A percentile compares a stretch with the other conserved stretches of the same genome.
These are phyloP conservation scores for Cynodonichthys magdalenae DNA, from an alignment of 2,797 vertebrate species.

Conservation along the genomic window DNA sequence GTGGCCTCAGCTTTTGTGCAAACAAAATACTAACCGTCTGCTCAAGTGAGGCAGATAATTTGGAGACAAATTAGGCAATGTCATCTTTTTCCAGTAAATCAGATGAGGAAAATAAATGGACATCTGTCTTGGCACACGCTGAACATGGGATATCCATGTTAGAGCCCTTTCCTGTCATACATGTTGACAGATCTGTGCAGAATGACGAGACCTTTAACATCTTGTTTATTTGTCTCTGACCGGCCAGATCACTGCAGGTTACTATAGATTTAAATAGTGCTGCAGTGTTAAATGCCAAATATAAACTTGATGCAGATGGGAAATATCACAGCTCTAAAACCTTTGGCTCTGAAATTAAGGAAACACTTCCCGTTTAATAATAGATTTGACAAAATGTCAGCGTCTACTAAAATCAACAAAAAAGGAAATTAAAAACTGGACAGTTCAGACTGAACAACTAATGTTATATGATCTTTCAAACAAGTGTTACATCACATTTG, in stretches of 20 bases:
- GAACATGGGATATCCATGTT: conserved; percentile 10
- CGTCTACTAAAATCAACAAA: too few relatives aligned
- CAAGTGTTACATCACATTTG: not conserved
- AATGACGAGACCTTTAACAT: conserved; percentile 18
- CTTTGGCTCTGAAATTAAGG: not conserved
- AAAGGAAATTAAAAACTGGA: not conserved
- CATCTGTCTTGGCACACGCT: conserved; percentile 19
- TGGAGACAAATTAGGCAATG: conserved; percentile 28
- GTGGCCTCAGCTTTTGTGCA: too few relatives aligned
- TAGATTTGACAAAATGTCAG: too few relatives aligned
- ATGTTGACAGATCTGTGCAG: not conserved
- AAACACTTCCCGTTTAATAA: too few relatives aligned
- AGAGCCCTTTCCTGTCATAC: not conserved
- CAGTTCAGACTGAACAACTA: not conserved
- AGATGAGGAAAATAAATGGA: conserved; percentile 5
- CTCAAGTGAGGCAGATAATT: too few relatives aligned
- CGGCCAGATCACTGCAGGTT: not conserved
- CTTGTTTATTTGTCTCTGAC: not conserved
- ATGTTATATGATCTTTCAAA: not conserved
- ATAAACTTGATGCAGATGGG: conserved; percentile 10
- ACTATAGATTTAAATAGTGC: not conserved
- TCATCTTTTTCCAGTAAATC: conserved; percentile 29
- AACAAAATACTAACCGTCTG: too few relatives aligned
- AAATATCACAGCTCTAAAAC: not conserved
- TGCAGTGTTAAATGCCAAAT: not conserved